These are phyloP conservation scores for Heteromormyrus szaboi DNA, from an alignment of 2,797 vertebrate genomes.

Conservation along the genomic window DNA sequence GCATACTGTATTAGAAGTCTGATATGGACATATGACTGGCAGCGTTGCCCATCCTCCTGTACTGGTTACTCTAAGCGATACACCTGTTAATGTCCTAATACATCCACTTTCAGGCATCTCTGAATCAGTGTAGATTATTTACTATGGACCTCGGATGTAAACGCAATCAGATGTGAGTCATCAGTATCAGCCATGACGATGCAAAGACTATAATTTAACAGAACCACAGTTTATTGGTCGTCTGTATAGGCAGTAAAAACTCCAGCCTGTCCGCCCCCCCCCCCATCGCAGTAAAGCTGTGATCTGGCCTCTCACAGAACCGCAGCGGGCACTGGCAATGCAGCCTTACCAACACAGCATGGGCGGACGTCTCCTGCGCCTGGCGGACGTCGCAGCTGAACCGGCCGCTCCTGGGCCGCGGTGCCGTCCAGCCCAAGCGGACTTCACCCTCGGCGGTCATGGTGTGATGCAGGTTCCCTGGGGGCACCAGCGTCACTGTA, in stretches of 20 bases:
- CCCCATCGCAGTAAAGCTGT: not conserved
- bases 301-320: not conserved
- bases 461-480: constrained; percentile 63
- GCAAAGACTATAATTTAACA: not conserved
- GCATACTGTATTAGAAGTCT: not conserved
- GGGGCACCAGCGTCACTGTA: constrained; percentile 74
- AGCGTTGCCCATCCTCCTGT: not conserved
- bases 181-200: not conserved
- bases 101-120: not conserved
- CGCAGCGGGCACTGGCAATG: too few species aligned
- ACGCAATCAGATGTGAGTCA: not conserved
- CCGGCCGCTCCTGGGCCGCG: constrained; percentile 28
- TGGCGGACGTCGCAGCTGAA: constrained; percentile 74
- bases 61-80: not conserved
- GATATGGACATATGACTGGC: not conserved
- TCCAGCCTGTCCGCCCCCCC: too few species aligned
- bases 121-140: not conserved
- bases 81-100: not conserved
- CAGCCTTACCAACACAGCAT: constrained; percentile 51
- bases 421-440: constrained; percentile 66
- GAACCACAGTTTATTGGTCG: not conserved
- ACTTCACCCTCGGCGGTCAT: constrained; percentile 68
- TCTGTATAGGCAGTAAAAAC: not conserved
- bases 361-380: constrained; percentile 46
- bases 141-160: not conserved